Percentiles rank a stretch among this genome's conserved stretches.
Evolutionary conservation across 2,888 invertebrate genomes (phyloP).

Genomic region (Tethea ocularis): DNA sequence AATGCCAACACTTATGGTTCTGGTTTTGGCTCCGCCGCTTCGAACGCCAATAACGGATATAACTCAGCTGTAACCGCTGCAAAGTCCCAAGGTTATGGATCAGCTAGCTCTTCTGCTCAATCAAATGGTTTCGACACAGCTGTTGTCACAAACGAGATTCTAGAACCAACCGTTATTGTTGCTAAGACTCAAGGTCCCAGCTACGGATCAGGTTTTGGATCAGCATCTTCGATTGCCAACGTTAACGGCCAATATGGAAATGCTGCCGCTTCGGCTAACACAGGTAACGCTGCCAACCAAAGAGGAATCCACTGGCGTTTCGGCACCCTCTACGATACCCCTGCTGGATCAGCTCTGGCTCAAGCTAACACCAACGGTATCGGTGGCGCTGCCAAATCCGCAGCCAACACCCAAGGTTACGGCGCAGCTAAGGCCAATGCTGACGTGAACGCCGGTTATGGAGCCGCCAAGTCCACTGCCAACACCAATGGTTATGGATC

Average conservation of each 20-base stretch:
- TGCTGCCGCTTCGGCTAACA: constrained; percentile 49
- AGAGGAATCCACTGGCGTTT: constrained; percentile 24
- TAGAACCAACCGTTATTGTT: constrained; percentile 38
- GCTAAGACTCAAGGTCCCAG: constrained; percentile 56
- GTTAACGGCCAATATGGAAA: constrained; percentile 47
- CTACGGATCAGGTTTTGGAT: constrained; percentile 41
- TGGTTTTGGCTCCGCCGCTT: constrained; percentile 56
- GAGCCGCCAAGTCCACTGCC: constrained; percentile 41
- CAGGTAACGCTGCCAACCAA: constrained; percentile 32
- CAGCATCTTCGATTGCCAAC: constrained; percentile 60
- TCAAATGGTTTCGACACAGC: constrained; percentile 41
- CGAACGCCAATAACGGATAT: constrained; percentile 55
- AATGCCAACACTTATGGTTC: constrained; percentile 55
- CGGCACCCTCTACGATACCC: constrained; percentile 38
- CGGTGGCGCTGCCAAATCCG: constrained; percentile 40
- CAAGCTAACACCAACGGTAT: constrained; percentile 38
- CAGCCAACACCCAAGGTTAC: constrained; percentile 39
- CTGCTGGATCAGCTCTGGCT: constrained; percentile 38
- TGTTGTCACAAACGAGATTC: constrained; percentile 20
- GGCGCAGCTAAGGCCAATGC: constrained; percentile 30
- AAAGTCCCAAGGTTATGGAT: constrained; percentile 51
- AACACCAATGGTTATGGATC: constrained; percentile 40
- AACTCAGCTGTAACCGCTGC: constrained; percentile 55
- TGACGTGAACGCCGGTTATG: constrained; percentile 16
- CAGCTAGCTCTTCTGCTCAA: constrained; percentile 58